Base-by-base conservation (phyloP, 2,113 vertebrate genomes). In the Alethe diademata region DNA sequence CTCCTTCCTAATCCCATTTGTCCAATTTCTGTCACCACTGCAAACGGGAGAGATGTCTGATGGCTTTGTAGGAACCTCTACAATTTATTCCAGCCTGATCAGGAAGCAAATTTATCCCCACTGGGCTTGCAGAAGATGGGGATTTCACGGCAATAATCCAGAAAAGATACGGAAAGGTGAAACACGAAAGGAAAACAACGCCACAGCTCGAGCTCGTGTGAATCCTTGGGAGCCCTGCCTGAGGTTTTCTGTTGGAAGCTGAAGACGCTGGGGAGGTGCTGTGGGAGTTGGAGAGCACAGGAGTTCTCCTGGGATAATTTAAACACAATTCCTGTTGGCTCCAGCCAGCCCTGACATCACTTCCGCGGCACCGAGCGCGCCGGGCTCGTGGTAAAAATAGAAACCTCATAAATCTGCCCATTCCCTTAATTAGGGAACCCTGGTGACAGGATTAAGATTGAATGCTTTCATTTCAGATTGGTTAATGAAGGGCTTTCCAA, bases 261-360 rank as follows among this genome's bases (percentile, higher is more conserved):
- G 35, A 35, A 35, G 35, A 35, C 35, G 35, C 35, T 45, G 82
- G 61, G 86, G 82, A 74, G 50, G 93, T 88, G 92, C 82, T 50
- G 72, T 95, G 94, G 74, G 93, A 86, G 75, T 25, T 95, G 92
- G 86, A 95, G 97, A 76, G 85, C 74, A 93, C 54, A 67, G 84
- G 87, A 74, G 60, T 80, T 90, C 96, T 97, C 95, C 89, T 93
- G 96, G 93, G 94, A 96, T 76, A 94, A 91, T 76, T 58, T 7
- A 87, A 96, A 92, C 93, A 96, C 96, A 96, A 96, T 95, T 97
- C 97, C 91, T 43, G 60, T n/a, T 92, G 66, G 62, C 95, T 91
- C 82, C 5, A 72, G 95, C 95, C 95, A 84, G 71, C 5, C 19
- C 88, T 96, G 96, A 97, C 95, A 69, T 98, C 97, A 97, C 94